Evolutionary conservation across 2,113 vertebrate genomes (phyloP).

Genomic region (Zapornia atra): DNA sequence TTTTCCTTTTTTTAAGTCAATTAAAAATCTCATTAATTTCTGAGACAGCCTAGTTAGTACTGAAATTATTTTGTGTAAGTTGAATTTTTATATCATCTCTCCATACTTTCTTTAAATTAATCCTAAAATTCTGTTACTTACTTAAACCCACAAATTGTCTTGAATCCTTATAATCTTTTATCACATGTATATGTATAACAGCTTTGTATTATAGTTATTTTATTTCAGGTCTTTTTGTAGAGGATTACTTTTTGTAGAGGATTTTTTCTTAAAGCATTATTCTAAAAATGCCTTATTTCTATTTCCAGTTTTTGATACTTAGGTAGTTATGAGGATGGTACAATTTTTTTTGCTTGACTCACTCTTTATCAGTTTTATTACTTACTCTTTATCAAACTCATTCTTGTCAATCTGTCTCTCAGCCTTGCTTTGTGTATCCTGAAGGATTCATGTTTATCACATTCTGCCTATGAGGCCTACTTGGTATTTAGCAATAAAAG

Average conservation of each 20-base stretch:
- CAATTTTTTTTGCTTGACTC: not conserved
- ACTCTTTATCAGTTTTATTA: not conserved
- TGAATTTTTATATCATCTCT: not conserved
- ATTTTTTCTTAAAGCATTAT: not conserved
- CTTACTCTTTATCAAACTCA: not conserved
- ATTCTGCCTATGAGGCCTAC: not conserved
- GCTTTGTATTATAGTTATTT: not conserved
- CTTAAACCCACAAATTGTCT: not conserved
- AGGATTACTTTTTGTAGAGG: not conserved
- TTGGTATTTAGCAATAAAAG: constrained; percentile 33
- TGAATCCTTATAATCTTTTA: not conserved
- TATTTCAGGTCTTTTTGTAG: not conserved
- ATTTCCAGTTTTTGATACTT: not conserved
- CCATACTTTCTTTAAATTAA: not conserved
- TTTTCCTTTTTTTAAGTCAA: not conserved
- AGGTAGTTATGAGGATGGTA: not conserved
- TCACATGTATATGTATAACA: not conserved
- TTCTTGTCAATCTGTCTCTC: not conserved
- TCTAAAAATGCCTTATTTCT: not conserved
- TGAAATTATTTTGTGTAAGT: not conserved
- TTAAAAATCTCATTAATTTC: not conserved
- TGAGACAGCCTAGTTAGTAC: not conserved
- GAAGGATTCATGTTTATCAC: constrained; percentile 11
- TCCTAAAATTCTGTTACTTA: not conserved
- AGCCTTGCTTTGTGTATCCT: not conserved